Evolutionary conservation across 2,113 vertebrate genomes (phyloP).

Genomic region (Malurus melanocephalus): DNA sequence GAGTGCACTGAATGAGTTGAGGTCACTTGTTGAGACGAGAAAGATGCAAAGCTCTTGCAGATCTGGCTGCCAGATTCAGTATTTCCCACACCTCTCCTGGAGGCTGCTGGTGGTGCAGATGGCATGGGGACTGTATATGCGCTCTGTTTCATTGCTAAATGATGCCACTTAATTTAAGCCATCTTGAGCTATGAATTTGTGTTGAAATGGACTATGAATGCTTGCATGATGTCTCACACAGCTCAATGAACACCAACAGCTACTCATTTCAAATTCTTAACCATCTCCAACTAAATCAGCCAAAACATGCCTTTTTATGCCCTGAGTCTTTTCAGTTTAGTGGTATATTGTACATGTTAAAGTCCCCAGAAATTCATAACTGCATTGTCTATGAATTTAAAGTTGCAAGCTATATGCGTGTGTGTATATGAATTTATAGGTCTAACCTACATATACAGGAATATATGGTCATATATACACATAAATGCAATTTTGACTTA

Average conservation of each 20-base stretch:
- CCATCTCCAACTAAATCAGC: background rate
- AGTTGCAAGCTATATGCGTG: background rate
- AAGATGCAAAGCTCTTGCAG: background rate
- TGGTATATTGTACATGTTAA: background rate
- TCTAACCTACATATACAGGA: background rate
- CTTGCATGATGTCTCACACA: background rate
- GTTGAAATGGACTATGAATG: background rate
- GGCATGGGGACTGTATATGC: background rate
- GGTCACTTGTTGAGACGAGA: background rate
- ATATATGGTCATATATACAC: fast-evolving
- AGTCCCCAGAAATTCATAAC: background rate
- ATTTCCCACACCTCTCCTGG: background rate
- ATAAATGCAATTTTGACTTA: background rate
- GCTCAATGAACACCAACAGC: background rate
- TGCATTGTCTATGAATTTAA: background rate
- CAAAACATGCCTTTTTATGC: slow-evolving; percentile 9
- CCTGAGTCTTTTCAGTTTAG: background rate
- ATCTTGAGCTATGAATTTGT: slow-evolving; percentile 1
- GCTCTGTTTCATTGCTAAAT: background rate
- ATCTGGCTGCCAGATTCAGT: background rate
- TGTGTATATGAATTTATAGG: background rate
- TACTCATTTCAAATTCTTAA: background rate
- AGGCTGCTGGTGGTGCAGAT: slow-evolving; percentile 1
- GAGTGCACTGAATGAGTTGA: background rate
- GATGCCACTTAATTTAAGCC: background rate